Evolutionary conservation across 2,797 vertebrate genomes (phyloP).

Genomic region (Syngnathus rostellatus): DNA sequence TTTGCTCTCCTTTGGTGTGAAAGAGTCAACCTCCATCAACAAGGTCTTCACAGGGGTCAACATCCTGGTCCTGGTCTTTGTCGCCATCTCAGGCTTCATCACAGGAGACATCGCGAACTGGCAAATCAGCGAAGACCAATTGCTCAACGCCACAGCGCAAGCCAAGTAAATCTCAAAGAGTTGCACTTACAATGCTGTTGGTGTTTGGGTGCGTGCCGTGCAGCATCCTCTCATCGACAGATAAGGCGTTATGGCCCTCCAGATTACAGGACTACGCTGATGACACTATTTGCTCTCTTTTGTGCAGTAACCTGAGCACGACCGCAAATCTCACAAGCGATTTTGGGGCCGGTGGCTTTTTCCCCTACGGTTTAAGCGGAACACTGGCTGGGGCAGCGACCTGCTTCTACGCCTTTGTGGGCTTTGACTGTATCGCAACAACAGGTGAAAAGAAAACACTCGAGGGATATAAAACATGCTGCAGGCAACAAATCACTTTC

Average conservation of each 20-base stretch:
- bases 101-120: constrained; percentile 77
- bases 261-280: constrained; percentile 8
- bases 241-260: not conserved
- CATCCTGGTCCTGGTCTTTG: constrained; percentile 73
- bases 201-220: constrained; percentile 7
- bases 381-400: constrained; percentile 79
- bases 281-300: constrained; percentile 11
- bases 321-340: constrained; percentile 52
- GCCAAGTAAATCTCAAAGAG: constrained; percentile 48
- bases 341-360: constrained; percentile 77
- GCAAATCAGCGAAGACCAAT: constrained; percentile 59
- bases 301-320: constrained; percentile 63
- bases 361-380: constrained; percentile 76
- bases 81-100: constrained; percentile 75
- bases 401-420: constrained; percentile 88
- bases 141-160: constrained; percentile 47
- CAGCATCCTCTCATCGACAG: not conserved
- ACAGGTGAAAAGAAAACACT: constrained; percentile 49
- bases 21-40: constrained; percentile 79
- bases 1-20: constrained; percentile 79
- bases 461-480: not conserved
- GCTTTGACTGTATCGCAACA: constrained; percentile 85
- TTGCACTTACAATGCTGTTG: not conserved
- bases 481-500: not conserved
- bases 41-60: constrained; percentile 81